Evolutionary conservation across 2,888 invertebrate genomes (phyloP), one percentile per base, ranked within the genome.

Genomic region (Lomographa bimaculata): DNA sequence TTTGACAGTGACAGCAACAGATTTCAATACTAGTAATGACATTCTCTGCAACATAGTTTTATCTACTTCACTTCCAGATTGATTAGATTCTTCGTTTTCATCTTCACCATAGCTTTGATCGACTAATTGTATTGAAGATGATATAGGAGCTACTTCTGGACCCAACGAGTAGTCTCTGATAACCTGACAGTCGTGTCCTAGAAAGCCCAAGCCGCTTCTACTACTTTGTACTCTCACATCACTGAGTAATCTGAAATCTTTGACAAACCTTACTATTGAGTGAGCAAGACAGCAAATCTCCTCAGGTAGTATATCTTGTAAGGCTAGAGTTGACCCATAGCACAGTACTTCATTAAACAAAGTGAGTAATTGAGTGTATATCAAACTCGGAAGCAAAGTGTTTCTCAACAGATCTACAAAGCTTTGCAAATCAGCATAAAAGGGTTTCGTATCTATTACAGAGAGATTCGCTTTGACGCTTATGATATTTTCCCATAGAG

Each of bases 401-500:
- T 92, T 93, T 24, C 93, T 87, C 37, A 95, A 75, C 44, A 94
- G 82, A 43, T 93, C 91, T 6, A 95, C 94, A 78, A 97, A 95
- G 60, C 93, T 92, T 58, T 96, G 95, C 54, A 97, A 79, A 67
- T 96, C 94, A 0, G 95, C 94, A 73, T 96, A 96, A 76, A 96
- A 97, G 1, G 96, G 94, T 72, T 96, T 94, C 0, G 96, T 97
- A 69, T 97, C 96, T 49, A 96, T 94, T 12, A 97, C 94, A 23
- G 96, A 96, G 35, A 97, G 91, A 86, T 97, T 97, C 9, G 96
- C 96, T 82, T 95, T 96, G 0, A 97, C 96, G 35, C 96, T 96
- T 67, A 97, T 96, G 7, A 96, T 95, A 53, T 95, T 94, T 71
- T 96, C 96, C 97, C 97, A 97, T 18, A 97, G 81, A 32, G 94